Evolutionary conservation across 1,140 invertebrate species (phyloP).

Genomic region (Agrypnia vestita): DNA sequence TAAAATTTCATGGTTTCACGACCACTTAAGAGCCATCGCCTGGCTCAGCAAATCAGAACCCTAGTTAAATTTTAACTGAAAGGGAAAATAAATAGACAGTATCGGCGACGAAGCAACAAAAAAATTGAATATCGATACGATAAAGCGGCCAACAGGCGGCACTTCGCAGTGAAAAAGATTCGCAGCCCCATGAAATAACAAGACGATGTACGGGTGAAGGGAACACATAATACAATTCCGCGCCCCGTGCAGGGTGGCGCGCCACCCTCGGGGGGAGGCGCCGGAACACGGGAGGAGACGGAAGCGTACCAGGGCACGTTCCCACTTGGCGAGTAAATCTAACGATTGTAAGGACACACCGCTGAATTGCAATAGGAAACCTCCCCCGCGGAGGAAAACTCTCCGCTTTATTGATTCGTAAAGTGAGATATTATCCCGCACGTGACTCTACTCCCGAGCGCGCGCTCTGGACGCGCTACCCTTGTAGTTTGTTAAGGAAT

Average conservation of each 20-base stretch:
- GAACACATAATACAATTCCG: too few species aligned
- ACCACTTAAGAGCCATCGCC: too few species aligned
- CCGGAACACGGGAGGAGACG: constrained; percentile 9
- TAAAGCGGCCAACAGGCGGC: background rate
- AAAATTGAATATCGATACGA: too few species aligned
- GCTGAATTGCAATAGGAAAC: constrained; percentile 55
- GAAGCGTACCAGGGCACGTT: constrained; percentile 49
- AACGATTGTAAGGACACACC: constrained; percentile 57
- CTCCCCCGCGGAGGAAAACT: constrained; percentile 35
- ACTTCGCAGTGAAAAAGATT: background rate
- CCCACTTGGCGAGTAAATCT: constrained; percentile 52
- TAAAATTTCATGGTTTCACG: too few species aligned
- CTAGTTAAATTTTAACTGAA: too few species aligned
- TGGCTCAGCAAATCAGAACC: too few species aligned
- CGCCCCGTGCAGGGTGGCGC: background rate
- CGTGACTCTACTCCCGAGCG: constrained; percentile 25
- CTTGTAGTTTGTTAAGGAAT: constrained; percentile 34
- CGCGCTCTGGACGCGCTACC: constrained; percentile 3
- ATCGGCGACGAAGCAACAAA: too few species aligned
- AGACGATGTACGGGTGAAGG: background rate
- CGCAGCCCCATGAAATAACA: constrained; percentile 6
- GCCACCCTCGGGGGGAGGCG: background rate
- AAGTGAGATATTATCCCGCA: constrained; percentile 47
- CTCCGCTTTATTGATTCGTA: constrained; percentile 53
- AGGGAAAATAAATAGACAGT: too few species aligned